phyloP scores from a whole-genome alignment of 2,888 invertebrate genomes.

The Dorcus parallelipipedus region DNA sequence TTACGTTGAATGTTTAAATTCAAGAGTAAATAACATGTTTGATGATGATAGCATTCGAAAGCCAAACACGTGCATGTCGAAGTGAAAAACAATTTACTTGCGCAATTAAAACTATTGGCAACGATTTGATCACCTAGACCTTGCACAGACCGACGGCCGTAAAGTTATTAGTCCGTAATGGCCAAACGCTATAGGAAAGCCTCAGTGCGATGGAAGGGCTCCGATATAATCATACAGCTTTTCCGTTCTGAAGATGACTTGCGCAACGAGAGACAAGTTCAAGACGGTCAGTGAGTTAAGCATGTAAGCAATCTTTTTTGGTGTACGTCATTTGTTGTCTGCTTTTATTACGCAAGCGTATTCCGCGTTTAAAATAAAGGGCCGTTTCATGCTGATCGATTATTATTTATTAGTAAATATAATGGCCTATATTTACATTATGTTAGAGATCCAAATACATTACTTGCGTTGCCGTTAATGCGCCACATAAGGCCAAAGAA shows the following conservation, averaged over 20 bases:
- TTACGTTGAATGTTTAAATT: too few relatives aligned
- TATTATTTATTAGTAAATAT: not conserved
- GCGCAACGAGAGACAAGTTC: constrained; percentile 6
- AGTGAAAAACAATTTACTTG: not conserved
- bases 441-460: constrained; percentile 75
- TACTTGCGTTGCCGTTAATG: constrained; percentile 80
- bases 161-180: not conserved
- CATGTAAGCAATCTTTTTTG: constrained; percentile 14
- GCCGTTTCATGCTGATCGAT: not conserved
- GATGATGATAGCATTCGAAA: not conserved
- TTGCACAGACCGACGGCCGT: not conserved
- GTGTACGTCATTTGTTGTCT: not conserved
- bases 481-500: constrained; percentile 79
- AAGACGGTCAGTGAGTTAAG: constrained; percentile 17
- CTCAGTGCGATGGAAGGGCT: constrained; percentile 21
- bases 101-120: constrained; percentile 3
- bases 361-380: too few relatives aligned
- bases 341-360: not conserved
- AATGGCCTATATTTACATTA: not conserved
- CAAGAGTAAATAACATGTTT: not conserved
- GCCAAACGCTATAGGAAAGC: constrained; percentile 3
- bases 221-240: constrained; percentile 21
- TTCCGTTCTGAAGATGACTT: constrained; percentile 19
- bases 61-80: constrained; percentile 8
- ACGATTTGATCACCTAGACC: not conserved